A percentile compares a stretch with the other conserved stretches of the same genome.
Evolutionary conservation across 1,140 invertebrate species (phyloP).

Genomic region (Oreohelix idahoensis): DNA sequence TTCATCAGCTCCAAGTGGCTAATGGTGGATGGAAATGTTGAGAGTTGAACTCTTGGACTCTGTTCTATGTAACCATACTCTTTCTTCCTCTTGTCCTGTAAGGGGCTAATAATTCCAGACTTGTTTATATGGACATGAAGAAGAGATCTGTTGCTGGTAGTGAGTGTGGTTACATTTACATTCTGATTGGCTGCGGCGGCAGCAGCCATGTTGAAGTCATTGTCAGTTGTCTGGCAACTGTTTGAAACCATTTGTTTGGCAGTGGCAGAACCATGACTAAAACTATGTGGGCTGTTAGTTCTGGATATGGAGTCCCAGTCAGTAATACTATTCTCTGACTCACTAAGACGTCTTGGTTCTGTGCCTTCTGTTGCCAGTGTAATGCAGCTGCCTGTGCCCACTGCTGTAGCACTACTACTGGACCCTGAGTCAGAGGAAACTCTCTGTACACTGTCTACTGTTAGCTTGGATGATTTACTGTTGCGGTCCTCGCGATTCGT

Average conservation of each 20-base stretch:
- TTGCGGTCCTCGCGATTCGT: neutral
- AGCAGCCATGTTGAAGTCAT: slow-evolving; percentile 20
- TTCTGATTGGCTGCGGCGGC: neutral
- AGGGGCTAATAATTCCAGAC: neutral
- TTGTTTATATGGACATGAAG: neutral
- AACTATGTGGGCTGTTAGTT: slow-evolving; percentile 2
- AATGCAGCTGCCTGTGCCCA: slow-evolving; percentile 17
- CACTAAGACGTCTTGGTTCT: neutral
- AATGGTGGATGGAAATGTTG: slow-evolving; percentile 8
- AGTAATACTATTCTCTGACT: neutral
- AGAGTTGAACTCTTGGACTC: slow-evolving; percentile 1
- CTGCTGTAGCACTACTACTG: slow-evolving; percentile 26
- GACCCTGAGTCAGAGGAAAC: slow-evolving; percentile 26
- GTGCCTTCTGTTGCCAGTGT: neutral
- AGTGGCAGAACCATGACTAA: neutral
- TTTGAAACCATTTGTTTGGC: neutral
- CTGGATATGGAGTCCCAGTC: slow-evolving; percentile 26
- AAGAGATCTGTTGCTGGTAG: neutral
- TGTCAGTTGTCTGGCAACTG: slow-evolving; percentile 21
- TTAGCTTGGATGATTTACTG: neutral
- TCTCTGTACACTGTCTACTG: neutral
- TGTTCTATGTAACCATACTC: neutral
- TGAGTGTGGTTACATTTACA: neutral
- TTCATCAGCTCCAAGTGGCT: slow-evolving; percentile 34
- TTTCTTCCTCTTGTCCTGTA: neutral